Evolutionary conservation across 2,888 invertebrate genomes (phyloP), one percentile per base, ranked within the genome.

Genomic region (Hirtodrosophila alboralis): DNA sequence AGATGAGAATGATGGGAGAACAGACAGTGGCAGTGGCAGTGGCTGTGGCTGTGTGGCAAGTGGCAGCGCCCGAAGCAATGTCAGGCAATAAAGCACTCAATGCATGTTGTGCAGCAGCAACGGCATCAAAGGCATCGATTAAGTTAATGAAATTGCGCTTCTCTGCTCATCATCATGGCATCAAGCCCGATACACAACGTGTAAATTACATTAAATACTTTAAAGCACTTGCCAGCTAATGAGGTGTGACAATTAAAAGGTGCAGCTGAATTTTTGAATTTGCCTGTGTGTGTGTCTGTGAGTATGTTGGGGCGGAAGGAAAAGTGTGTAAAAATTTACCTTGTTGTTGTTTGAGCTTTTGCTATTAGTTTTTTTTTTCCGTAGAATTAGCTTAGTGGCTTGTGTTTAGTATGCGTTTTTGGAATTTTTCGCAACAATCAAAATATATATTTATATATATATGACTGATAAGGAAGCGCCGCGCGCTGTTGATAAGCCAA

Each of bases 81-180:
- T 58, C 65, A 68, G 40, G 27, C 59, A 45, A 71, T 71, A 66
- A 56, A 69, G 36, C 69, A 69, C 62, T 73, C 62, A 48, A 31
- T 73, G 69, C 62, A 41, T 51, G 38, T 52, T 40, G 58, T 58
- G 18, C 54, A 18, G 37, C 31, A 27, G 18, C 36, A 47, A 23
- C 49, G 34, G 58, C 75, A 78, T 61, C 64, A 81, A 77, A 64
- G 65, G 68, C 83, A 78, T 72, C 72, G 65, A 77, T 72, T 75
- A 69, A 69, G 26, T 78, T 81, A 86, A 81, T 81, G 79, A 72
- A 86, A 81, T 81, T 81, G 74, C 56, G 57, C n/a, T n/a, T n/a
- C n/a, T n/a, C n/a, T n/a, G n/a, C n/a, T n/a, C n/a, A 28, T 18
- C 4, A 18, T 18, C 18, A 18, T 52, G 26, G 53, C 45, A 62